These are phyloP conservation scores for Drosophila vallismaia DNA, from an alignment of 2,888 invertebrate genomes.

Conservation along the genomic window DNA sequence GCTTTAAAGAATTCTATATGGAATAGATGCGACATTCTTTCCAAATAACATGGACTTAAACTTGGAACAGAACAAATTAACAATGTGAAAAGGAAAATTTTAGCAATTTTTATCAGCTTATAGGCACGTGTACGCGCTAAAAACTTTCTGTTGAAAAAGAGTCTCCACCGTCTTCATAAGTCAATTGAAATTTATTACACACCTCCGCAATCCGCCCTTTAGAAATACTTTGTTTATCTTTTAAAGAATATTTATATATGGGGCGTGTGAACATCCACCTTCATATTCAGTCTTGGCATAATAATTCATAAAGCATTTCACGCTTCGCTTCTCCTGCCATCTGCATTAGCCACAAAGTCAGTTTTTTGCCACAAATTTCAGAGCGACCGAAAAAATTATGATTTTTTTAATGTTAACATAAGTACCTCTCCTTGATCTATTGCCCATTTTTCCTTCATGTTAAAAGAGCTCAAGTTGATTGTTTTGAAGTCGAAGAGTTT, in stretches of 20 bases:
- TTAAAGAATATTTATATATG: slow-evolving; percentile 51
- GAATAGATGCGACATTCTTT: background rate
- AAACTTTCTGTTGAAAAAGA: slow-evolving; percentile 27
- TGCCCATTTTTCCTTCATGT: slow-evolving; percentile 9
- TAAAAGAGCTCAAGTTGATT: slow-evolving; percentile 24
- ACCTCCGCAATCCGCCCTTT: slow-evolving; percentile 15
- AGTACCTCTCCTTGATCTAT: slow-evolving; percentile 56
- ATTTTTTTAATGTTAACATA: slow-evolving; percentile 56
- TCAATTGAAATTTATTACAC: slow-evolving; percentile 76
- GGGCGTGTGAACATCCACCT: slow-evolving; percentile 23
- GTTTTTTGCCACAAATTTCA: slow-evolving; percentile 42
- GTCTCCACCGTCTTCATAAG: slow-evolving; percentile 44
- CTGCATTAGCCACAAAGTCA: slow-evolving; percentile 73
- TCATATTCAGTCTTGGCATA: slow-evolving; percentile 45
- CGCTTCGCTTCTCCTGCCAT: slow-evolving; percentile 74
- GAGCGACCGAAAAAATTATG: slow-evolving; percentile 36
- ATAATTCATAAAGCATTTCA: slow-evolving; percentile 76
- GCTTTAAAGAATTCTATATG: background rate
- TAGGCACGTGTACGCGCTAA: slow-evolving; percentile 38
- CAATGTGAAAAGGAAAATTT: slow-evolving; percentile 21
- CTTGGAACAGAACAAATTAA: too few relatives aligned
- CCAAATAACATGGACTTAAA: too few relatives aligned
- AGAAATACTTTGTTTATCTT: slow-evolving; percentile 49
- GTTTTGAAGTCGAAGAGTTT: slow-evolving; percentile 1
- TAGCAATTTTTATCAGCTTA: slow-evolving; percentile 29